Percentiles rank a stretch among this genome's conserved stretches.
phyloP scores from a whole-genome alignment of 1,140 invertebrate species.

The Copidosoma floridanum region DNA sequence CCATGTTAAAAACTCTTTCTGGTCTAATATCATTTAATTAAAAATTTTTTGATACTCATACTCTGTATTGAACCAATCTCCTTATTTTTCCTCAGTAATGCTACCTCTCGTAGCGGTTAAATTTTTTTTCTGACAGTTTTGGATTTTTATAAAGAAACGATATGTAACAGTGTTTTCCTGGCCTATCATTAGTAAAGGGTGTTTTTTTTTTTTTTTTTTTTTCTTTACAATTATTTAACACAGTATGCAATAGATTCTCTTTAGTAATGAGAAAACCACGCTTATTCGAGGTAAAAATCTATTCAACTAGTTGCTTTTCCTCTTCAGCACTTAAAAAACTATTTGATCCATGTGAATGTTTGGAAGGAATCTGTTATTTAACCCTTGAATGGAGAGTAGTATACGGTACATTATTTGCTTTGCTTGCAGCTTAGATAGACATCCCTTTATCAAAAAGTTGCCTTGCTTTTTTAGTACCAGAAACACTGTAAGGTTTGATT shows the following conservation, averaged over 20 bases:
- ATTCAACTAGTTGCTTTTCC: neutral
- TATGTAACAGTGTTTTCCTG: neutral
- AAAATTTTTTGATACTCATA: neutral
- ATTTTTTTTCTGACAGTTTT: neutral
- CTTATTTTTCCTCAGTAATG: neutral
- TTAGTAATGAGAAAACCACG: neutral
- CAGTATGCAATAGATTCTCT: neutral
- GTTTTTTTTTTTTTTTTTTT: neutral
- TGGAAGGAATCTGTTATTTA: neutral
- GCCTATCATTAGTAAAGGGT: neutral
- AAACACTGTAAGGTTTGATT: too few relatives aligned
- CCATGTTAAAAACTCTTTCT: neutral
- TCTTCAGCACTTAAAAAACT: neutral
- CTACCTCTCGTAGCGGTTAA: neutral
- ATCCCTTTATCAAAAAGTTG: too few relatives aligned
- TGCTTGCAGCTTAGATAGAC: too few relatives aligned
- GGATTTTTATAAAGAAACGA: neutral
- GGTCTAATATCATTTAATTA: neutral
- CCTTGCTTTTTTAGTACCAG: too few relatives aligned
- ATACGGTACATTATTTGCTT: too few relatives aligned
- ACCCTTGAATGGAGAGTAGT: neutral
- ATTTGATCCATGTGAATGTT: neutral
- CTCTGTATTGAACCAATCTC: neutral
- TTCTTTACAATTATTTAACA: neutral
- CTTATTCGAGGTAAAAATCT: neutral